Base-by-base conservation (phyloP, 1,140 invertebrate genomes). In the Drosophila paulistorum region DNA sequence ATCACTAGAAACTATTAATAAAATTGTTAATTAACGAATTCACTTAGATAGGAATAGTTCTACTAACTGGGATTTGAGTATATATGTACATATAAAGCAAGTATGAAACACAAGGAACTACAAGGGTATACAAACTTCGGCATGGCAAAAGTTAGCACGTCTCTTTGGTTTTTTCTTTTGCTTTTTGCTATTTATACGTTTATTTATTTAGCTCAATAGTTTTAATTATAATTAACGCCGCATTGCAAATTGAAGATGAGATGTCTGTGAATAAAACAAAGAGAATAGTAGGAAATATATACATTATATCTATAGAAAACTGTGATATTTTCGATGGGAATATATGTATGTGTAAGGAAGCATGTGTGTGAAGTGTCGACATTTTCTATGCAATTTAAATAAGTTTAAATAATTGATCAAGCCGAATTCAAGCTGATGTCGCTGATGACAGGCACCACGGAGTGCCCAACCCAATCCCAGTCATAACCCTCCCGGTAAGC, bases 221-320 rank as follows among this genome's bases (percentile, higher is more conserved):
- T 87, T 87, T 89, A 87, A 87, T 87, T 89, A 87, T 83, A 89
- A 83, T 87, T 89, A 89, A 87, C 84, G 84, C 68, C 68, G 30
- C 68, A 60, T 54, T 83, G 77, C 64, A 68, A 87, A 86, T 85
- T 87, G 71, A 79, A 74, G 61, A 33, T 65, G 57, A 33, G 62
- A 33, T 59, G n/a, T 17, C 37, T 39, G 37, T 11, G 37, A 13
- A 37, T 17, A 42, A 60, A 37, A n/a, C 39, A 60, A 70, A 64
- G n/a, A 42, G 60, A 33, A 62, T 35, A 13, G 2, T 5, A 14
- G 0, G 51, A 0, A 1, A 5, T 37, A 10, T 37, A 14, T 42
- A 7, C n/a, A 42, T 42, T 4, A 26, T 26, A 30, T 6, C 30
- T 30, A 30, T 37, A 9, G 7, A 11, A 37, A 23, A 20, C 20